Percentiles rank a stretch among this genome's conserved stretches.
Evolutionary conservation across 2,888 invertebrate genomes (phyloP).

Genomic region (Andrena bucephala): DNA sequence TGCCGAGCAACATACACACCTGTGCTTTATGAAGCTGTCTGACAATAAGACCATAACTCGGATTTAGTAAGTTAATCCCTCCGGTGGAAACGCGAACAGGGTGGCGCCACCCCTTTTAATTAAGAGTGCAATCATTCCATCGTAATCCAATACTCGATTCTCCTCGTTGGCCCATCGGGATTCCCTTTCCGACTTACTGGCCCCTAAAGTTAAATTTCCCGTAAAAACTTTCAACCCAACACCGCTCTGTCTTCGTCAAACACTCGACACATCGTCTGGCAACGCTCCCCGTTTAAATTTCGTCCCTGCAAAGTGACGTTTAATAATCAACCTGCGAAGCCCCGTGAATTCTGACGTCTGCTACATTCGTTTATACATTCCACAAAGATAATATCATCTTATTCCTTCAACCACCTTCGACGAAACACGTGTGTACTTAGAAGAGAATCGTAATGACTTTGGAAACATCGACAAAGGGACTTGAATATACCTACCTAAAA

Average conservation of each 20-base stretch:
- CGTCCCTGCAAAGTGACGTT: constrained; percentile 24
- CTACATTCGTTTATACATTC: no score
- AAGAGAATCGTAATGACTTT: no score
- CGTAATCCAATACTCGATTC: constrained; percentile 71
- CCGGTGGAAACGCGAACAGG: constrained; percentile 58
- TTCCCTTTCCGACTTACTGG: constrained; percentile 24
- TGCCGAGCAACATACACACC: constrained; percentile 21
- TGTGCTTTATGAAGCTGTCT: constrained; percentile 54
- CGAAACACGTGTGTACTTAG: no score
- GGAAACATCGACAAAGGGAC: no score
- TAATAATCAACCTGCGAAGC: no score
- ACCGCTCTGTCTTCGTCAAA: constrained; percentile 3
- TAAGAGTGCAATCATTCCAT: constrained; percentile 73
- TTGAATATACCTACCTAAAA: no score
- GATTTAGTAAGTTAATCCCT: constrained; percentile 67
- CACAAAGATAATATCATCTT: no score
- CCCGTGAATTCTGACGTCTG: no score
- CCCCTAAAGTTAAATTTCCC: constrained; percentile 63
- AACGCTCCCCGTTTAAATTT: constrained; percentile 35
- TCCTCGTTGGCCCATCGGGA: constrained; percentile 54
- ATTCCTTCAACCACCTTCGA: no score
- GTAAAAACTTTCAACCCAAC: constrained; percentile 43
- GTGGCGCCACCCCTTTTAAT: constrained; percentile 64
- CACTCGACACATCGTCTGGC: constrained; percentile 39
- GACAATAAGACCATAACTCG: constrained; percentile 67